These are phyloP conservation scores for Pterocles gutturalis DNA, from an alignment of 2,113 vertebrate genomes.

Conservation along the genomic window DNA sequence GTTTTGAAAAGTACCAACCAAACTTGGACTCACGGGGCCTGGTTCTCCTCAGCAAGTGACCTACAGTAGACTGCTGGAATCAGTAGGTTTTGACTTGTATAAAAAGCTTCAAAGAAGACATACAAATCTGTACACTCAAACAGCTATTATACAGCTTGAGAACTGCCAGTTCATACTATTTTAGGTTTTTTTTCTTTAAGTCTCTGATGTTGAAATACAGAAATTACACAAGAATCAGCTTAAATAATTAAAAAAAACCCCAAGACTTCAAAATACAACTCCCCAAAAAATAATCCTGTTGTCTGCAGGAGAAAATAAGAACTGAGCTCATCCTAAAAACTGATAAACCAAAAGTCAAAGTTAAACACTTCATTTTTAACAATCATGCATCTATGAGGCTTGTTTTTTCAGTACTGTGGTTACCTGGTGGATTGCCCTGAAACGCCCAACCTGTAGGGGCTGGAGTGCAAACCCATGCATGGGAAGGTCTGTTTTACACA, in stretches of 20 bases:
- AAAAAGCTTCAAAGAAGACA: background rate
- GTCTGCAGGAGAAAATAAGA: background rate
- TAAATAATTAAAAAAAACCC: background rate
- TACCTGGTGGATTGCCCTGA: background rate
- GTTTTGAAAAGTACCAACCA: background rate
- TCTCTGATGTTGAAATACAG: background rate
- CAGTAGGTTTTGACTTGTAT: background rate
- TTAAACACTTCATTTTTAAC: background rate
- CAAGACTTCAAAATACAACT: background rate
- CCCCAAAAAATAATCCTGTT: background rate
- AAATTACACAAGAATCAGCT: background rate
- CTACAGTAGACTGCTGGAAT: background rate
- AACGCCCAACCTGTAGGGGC: background rate
- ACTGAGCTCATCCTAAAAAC: background rate
- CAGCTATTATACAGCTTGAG: background rate
- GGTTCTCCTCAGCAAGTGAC: conserved; percentile 9
- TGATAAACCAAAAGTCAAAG: background rate
- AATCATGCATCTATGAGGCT: background rate
- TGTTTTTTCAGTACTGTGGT: background rate
- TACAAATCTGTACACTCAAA: background rate
- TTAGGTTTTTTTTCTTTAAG: background rate
- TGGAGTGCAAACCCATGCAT: background rate
- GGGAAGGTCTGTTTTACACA: background rate
- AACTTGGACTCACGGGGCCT: background rate
- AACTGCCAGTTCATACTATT: background rate